Conservation (phyloP, 2,113 vertebrate species). For the Cyrtonyx montezumae region DNA sequence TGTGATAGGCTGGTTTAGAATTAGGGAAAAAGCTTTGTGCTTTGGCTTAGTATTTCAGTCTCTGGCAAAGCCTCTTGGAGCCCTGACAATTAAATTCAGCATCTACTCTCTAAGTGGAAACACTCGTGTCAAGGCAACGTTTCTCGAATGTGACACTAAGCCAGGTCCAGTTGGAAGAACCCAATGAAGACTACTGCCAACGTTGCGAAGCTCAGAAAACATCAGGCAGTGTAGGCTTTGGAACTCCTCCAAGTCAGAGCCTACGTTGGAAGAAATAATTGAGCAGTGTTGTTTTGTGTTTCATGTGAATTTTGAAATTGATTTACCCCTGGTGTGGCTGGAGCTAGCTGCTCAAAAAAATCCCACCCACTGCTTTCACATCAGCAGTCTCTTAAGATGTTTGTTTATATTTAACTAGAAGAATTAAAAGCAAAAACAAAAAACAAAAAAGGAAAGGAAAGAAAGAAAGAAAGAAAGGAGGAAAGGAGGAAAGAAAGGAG, state of each 20-base stretch:
- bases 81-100: neutral
- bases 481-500: neutral
- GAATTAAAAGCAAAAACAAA: neutral
- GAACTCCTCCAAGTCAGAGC: neutral
- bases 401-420: constrained; percentile 44
- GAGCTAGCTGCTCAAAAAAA: neutral
- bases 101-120: neutral
- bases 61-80: neutral
- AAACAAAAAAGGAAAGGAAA: neutral
- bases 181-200: neutral
- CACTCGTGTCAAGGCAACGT: neutral
- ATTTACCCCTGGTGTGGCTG: constrained; percentile 4
- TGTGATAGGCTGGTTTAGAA: neutral
- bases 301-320: constrained; percentile 36
- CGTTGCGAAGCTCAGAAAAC: neutral
- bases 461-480: neutral
- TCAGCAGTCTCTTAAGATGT: neutral
- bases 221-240: neutral
- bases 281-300: neutral
- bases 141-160: neutral
- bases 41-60: neutral
- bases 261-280: constrained; percentile 45
- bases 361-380: neutral
- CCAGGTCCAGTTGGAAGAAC: neutral
- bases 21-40: neutral